phyloP scores from a whole-genome alignment of 2,113 vertebrate genomes.

The Xiphophorus couchianus region DNA sequence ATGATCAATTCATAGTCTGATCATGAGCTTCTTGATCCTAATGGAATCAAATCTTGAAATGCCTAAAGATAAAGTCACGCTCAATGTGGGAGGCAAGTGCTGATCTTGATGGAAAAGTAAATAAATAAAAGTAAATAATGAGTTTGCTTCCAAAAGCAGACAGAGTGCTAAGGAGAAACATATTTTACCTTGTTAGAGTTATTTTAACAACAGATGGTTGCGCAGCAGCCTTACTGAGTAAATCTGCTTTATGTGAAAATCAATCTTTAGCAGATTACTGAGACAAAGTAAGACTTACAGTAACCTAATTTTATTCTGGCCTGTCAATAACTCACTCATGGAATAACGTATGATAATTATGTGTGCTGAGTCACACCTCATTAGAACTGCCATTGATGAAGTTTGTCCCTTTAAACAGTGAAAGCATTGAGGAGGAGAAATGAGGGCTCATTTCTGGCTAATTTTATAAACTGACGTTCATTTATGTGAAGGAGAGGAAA shows the following conservation, averaged over 20 bases:
- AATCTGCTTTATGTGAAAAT: neutral
- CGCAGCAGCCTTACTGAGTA: neutral
- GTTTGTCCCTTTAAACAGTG: constrained; percentile 6
- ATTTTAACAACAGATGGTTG: constrained; percentile 1
- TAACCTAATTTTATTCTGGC: constrained; percentile 1
- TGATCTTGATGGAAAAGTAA: neutral
- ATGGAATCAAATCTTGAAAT: neutral
- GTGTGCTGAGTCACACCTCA: constrained; percentile 1
- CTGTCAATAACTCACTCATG: constrained; percentile 1
- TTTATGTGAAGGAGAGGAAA: neutral
- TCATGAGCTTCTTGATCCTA: neutral
- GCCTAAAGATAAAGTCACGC: neutral
- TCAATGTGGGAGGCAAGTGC: no score
- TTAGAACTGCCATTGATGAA: neutral
- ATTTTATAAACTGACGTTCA: neutral
- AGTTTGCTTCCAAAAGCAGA: neutral
- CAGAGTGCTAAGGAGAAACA: neutral
- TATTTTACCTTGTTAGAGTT: constrained; percentile 1
- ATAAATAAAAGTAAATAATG: neutral
- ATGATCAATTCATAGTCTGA: no score
- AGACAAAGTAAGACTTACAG: neutral
- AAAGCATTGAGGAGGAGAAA: neutral
- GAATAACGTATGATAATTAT: constrained; percentile 2
- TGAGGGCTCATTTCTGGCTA: neutral
- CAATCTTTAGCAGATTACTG: constrained; percentile 1